Evolutionary conservation across 2,797 vertebrate genomes (phyloP), one percentile per base, ranked within the genome.

Genomic region (Dipus sagitta): DNA sequence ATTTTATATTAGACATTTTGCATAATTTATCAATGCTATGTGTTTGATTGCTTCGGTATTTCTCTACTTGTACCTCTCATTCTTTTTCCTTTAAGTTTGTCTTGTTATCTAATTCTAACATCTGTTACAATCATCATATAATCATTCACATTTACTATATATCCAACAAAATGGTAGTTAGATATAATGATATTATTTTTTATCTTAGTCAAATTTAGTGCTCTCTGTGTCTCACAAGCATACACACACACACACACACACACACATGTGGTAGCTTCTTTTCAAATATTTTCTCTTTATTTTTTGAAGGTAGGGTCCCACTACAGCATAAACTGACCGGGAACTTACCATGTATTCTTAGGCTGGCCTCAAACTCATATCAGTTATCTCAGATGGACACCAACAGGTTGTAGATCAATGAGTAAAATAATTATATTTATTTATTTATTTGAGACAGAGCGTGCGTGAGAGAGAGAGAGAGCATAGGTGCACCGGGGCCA

Each of bases 121-220:
- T 86, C 13, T 80, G 23, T 54, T 88, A 90, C 78, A 88, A 72
- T 42, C n/a, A 94, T 88, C 72, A 58, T 70, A 58, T 65, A 74
- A 23, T 76, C 8, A 34, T 91, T 75, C 76, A 47, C 2, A 20
- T 71, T 83, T 81, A 47, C 60, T 88, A 28, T 68, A 14, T 34
- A 81, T 89, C 9, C 72, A 58, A 79, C 70, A 75, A 90, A 81
- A 23, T 82, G 88, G 14, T 52, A 70, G 42, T 85, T 85, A 90
- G 30, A 26, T 60, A 18, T 52, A 94, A 92, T 47, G 1, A 28
- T 58, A 70, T 90, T 38, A 52, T 71, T 68, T 70, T 77, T 86
- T 12, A 77, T 72, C 14, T 85, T 38, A 72, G 34, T 15, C 26
- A 86, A 58, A 8, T 76, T 72, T 94, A 93, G 18, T 15, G 88